Conservation (phyloP, 1,140 invertebrate genomes). For the Laupala kohalensis region DNA sequence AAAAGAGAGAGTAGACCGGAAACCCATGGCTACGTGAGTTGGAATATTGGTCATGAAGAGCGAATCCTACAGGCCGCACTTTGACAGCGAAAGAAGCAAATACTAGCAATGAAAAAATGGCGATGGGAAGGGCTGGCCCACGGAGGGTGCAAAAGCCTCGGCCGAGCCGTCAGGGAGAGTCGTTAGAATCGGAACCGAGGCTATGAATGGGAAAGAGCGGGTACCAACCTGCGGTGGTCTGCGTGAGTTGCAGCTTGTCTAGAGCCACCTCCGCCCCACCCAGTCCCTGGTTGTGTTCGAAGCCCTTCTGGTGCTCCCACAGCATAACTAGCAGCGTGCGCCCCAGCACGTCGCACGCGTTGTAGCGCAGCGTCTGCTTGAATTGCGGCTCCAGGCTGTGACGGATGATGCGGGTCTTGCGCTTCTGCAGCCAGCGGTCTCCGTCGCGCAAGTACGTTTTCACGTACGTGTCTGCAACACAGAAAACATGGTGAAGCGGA, state of each 20-base stretch:
- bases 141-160: neutral
- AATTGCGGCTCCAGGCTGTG: constrained; percentile 70
- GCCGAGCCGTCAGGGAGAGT: constrained; percentile 45
- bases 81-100: no score
- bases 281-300: constrained; percentile 75
- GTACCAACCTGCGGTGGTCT: constrained; percentile 75
- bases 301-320: constrained; percentile 74
- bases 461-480: constrained; percentile 70
- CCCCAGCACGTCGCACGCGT: constrained; percentile 69
- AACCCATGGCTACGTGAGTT: no score
- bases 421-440: constrained; percentile 74
- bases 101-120: no score
- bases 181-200: constrained; percentile 50
- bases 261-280: constrained; percentile 74
- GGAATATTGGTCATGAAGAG: no score
- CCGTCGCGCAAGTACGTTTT: constrained; percentile 85
- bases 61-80: no score
- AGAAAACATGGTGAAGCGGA: no score
- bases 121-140: neutral
- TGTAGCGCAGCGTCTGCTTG: constrained; percentile 76
- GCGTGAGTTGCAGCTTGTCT: constrained; percentile 60
- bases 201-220: constrained; percentile 70
- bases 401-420: constrained; percentile 72
- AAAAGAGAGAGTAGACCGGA: no score
- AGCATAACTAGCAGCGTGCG: constrained; percentile 75